Base-by-base conservation (phyloP, 1,140 invertebrate genomes). In the Phthorimaea operculella region DNA sequence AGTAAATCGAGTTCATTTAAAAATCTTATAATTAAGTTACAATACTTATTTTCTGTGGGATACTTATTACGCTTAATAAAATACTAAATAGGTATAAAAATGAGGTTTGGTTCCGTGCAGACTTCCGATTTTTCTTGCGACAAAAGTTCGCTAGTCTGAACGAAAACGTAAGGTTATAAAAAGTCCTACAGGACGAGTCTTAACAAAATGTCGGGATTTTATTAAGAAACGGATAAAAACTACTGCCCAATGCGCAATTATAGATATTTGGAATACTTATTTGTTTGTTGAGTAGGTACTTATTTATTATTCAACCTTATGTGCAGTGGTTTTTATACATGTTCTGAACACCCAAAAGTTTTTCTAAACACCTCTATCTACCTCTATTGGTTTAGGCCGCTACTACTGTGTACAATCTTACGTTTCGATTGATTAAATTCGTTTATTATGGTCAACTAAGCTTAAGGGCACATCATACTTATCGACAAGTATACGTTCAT, bases 381-480 rank as follows among this genome's bases (percentile, higher is more conserved):
- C 39, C 44, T 17, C 16, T 16, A 47, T 17, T n/a, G 14, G 11
- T n/a, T 61, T 61, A 61, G 59, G 59, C 59, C 55, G 55, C 36
- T 36, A 61, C 55, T 57, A 61, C 39, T 52, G 53, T 49, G 33
- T 21, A 52, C 28, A 50, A 28, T 17, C 53, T 51, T 59, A 59
- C 44, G 36, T 36, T 34, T 39, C 51, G 52, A 47, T 47, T 17
- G 44, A 47, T n/a, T 61, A 61, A 61, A 61, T 61, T 61, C 59
- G 59, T 57, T 60, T 45, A 45, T 57, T 48, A 51, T 57, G 33
- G 49, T 57, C 36, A 33, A n/a, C 55, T 57, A 52, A 21, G 39
- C 14, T 14, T 42, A n/a, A n/a, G 14, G 39, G 4, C 9, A n/a
- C 11, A 42, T 42, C 11, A n/a, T 9, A 42, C 39, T 14, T 42